phyloP scores from a whole-genome alignment of 2,888 invertebrate species.

The Mimachlamys varia region DNA sequence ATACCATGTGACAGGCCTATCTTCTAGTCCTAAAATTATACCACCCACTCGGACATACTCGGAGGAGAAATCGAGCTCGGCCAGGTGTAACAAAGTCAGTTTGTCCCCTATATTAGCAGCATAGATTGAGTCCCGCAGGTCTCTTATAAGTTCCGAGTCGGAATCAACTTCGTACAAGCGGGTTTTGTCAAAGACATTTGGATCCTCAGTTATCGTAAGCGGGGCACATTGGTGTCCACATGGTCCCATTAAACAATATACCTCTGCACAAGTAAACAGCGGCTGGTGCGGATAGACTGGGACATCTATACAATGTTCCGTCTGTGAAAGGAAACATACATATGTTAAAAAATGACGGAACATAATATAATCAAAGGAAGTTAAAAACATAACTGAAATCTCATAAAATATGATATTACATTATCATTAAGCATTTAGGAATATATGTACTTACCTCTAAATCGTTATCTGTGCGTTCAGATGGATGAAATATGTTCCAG shows the following conservation, averaged over 20 bases:
- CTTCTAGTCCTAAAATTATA: not conserved
- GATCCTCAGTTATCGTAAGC: not conserved
- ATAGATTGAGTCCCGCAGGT: not conserved
- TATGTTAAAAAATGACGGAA: not conserved
- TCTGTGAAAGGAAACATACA: not conserved
- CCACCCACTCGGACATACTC: not conserved
- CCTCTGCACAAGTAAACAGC: constrained; percentile 36
- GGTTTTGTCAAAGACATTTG: not conserved
- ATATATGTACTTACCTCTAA: not conserved
- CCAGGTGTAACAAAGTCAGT: constrained; percentile 19
- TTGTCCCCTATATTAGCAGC: constrained; percentile 28
- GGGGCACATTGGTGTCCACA: not conserved
- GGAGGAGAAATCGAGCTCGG: constrained; percentile 32
- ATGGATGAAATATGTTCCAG: not conserved
- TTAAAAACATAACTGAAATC: not conserved
- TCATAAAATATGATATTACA: not conserved
- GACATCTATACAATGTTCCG: not conserved
- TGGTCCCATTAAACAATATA: constrained; percentile 25
- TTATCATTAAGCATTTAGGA: not conserved
- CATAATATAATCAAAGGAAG: not conserved
- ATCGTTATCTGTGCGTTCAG: not conserved
- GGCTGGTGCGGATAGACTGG: constrained; percentile 37
- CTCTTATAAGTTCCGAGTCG: not conserved
- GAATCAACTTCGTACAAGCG: constrained; percentile 42
- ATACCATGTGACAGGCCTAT: constrained; percentile 35